A percentile compares a stretch with the other conserved stretches of the same genome.
phyloP scores from a whole-genome alignment of 2,888 invertebrate species.

The Drosophila rubida region DNA sequence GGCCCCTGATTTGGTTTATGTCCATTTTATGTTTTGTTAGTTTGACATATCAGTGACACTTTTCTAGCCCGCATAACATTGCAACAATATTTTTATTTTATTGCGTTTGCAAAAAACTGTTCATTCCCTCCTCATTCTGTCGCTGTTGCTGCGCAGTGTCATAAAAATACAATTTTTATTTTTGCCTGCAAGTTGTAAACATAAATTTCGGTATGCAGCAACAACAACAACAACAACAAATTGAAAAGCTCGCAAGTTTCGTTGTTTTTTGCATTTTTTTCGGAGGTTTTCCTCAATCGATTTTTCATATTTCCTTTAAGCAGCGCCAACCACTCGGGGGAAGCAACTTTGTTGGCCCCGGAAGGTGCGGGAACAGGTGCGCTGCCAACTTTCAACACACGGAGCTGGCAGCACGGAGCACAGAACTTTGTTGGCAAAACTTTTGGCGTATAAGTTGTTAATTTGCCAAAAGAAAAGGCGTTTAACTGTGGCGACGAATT shows the following conservation, averaged over 20 bases:
- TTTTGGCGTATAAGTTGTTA: conserved; percentile 77
- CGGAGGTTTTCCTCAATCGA: conserved; percentile 46
- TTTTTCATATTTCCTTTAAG: conserved; percentile 62
- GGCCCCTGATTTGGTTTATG: conserved; percentile 60
- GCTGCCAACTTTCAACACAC: conserved; percentile 60
- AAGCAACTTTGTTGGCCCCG: conserved; percentile 64
- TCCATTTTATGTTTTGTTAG: conserved; percentile 75
- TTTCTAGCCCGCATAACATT: conserved; percentile 54
- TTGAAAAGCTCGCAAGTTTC: conserved; percentile 69
- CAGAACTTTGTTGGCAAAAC: conserved; percentile 66
- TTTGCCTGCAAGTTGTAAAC: conserved; percentile 70
- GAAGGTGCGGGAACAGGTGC: conserved; percentile 65
- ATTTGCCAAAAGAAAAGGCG: conserved; percentile 77
- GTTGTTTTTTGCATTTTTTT: conserved; percentile 6
- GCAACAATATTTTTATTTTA: conserved; percentile 77
- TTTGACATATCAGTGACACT: conserved; percentile 81
- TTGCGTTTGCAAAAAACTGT: conserved; percentile 52
- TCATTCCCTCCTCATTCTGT: conserved; percentile 15
- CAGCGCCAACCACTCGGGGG: conserved; percentile 28
- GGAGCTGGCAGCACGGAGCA: conserved; percentile 32
- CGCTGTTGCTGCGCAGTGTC: conserved; percentile 27
- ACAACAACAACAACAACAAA: conserved; percentile 44
- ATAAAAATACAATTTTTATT: conserved; percentile 76
- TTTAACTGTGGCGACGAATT: conserved; percentile 68
- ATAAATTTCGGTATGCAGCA: conserved; percentile 62